Base-by-base conservation (phyloP, 2,888 invertebrate species). In the Poecilus cupreus region DNA sequence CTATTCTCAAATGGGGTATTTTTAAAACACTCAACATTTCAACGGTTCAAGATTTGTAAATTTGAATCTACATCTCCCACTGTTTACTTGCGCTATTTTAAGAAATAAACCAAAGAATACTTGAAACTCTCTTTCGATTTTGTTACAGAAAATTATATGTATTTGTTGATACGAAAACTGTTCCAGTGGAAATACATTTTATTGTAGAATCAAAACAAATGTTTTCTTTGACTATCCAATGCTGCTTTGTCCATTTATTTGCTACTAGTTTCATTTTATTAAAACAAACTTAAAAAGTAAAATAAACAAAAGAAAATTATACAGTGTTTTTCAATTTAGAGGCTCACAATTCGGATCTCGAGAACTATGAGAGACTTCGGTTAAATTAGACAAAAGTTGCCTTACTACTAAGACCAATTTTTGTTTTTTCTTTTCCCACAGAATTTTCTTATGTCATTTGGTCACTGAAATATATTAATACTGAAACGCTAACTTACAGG, bases 81-180 rank as follows among this genome's bases (percentile, higher is more conserved):
- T 60, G 60, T 60, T 60, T 60, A 60, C 60, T 60, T 60, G n/a
- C 13, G 26, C 26, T 60, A 60, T 60, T 60, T 26, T 24, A 22
- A 60, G 60, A 60, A 24, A 60, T 60, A 60, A 60, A 60, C 26
- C 32, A 43, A 43, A 43, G 32, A 60, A 60, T 60, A 24, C 60
- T 60, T 22, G n/a, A 60, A 60, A 60, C 26, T 26, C 26, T 60
- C 60, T 60, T 60, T 24, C 20, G 22, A 60, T 60, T 60, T 60
- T 60, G 60, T 60, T 60, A 60, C 24, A 2, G 22, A 24, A 60
- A 60, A 60, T 60, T 26, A 60, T 60, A 18, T 20, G 54, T 54
- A 60, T 24, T 60, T 60, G 60, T 24, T 60, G 24, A 43, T n/a
- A 10, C 3, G n/a, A 60, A 13, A 60, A 60, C 26, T 32, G 13